A percentile compares a stretch with the other conserved stretches of the same genome.
These are phyloP conservation scores for Ectobius pallidus DNA, from an alignment of 2,888 invertebrate species.

Conservation along the genomic window DNA sequence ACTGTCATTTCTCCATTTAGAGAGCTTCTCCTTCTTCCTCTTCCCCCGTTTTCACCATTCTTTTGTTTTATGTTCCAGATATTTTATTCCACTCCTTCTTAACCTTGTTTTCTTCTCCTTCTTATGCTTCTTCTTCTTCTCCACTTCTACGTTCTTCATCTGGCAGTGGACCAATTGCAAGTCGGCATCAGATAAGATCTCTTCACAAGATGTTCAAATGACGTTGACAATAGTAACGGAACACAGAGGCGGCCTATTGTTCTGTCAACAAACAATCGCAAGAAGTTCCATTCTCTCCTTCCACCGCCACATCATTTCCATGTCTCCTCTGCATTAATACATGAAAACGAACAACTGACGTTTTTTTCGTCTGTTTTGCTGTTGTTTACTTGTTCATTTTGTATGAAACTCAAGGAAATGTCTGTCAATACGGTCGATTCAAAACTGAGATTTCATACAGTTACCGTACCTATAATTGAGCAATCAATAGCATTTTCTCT, in stretches of 20 bases:
- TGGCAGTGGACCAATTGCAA: conserved; percentile 16
- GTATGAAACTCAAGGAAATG: too few relatives aligned
- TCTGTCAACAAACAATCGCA: not conserved
- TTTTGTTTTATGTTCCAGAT: not conserved
- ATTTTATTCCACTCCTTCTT: conserved; percentile 7
- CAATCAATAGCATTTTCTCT: too few relatives aligned
- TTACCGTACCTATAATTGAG: too few relatives aligned
- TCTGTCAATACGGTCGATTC: too few relatives aligned
- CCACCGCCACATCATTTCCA: not conserved
- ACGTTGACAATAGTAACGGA: conserved; percentile 5
- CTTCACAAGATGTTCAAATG: not conserved
- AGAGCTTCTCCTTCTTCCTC: not conserved
- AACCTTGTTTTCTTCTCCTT: not conserved
- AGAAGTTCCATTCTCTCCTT: not conserved
- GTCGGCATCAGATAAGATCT: not conserved
- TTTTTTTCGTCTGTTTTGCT: not conserved
- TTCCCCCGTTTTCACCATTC: not conserved
- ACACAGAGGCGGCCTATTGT: not conserved
- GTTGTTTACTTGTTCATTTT: not conserved
- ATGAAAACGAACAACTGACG: not conserved
- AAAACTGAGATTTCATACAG: too few relatives aligned
- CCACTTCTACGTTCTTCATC: not conserved
- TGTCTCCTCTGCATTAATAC: not conserved
- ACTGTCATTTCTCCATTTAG: conserved; percentile 8
- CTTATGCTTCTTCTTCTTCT: too few relatives aligned